Conservation (phyloP, 2,888 invertebrate species). For the Scaptodrosophila latifasciaeformis region DNA sequence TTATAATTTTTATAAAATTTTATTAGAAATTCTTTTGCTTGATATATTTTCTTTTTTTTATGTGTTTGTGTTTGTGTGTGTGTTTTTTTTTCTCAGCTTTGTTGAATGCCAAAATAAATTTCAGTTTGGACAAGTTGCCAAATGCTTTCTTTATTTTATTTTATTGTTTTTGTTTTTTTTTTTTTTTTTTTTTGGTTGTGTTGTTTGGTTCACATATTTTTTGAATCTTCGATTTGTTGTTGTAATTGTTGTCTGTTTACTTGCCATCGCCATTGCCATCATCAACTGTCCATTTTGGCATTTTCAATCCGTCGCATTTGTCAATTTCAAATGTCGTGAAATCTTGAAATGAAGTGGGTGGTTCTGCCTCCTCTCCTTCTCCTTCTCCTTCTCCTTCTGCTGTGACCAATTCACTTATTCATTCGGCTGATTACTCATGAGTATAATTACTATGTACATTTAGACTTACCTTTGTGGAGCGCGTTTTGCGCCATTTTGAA, state of each 20-base stretch:
- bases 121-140: not conserved
- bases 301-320: constrained; percentile 65
- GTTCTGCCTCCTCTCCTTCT: too few species aligned
- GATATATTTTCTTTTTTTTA: not conserved
- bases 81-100: constrained; percentile 2
- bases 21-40: constrained; percentile 1
- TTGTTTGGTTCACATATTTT: too few species aligned
- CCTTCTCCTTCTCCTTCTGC: too few species aligned
- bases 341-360: constrained; percentile 50
- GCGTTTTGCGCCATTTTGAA: constrained; percentile 68
- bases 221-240: too few species aligned
- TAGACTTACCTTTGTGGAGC: constrained; percentile 55
- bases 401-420: too few species aligned
- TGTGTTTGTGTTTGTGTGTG: not conserved
- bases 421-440: not conserved
- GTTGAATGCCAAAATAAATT: constrained; percentile 7
- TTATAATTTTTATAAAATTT: not conserved
- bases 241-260: too few species aligned
- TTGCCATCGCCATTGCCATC: not conserved
- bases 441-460: not conserved
- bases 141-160: not conserved
- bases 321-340: constrained; percentile 50
- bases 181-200: not conserved
- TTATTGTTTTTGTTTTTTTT: not conserved
- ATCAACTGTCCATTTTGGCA: constrained; percentile 42